These are phyloP conservation scores for Reinhardtius hippoglossoides DNA, from an alignment of 2,113 vertebrate species.

Conservation along the genomic window DNA sequence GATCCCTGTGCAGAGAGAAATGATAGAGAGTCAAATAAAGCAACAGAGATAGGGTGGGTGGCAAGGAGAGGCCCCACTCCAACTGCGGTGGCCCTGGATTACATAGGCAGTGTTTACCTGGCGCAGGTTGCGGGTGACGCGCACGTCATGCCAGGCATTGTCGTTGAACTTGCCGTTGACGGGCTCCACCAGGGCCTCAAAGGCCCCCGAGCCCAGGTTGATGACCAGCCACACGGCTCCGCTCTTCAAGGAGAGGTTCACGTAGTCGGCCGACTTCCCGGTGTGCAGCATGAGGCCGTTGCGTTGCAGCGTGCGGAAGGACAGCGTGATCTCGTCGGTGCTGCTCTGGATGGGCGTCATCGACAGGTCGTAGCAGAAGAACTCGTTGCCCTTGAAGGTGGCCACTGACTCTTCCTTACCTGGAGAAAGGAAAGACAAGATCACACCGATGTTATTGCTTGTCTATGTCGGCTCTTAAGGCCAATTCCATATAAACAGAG, in stretches of 20 bases:
- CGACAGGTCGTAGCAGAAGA: conserved; percentile 98
- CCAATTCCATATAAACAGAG: too few relatives aligned
- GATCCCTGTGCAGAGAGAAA: conserved; percentile 1
- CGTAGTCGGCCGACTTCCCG: conserved; percentile 94
- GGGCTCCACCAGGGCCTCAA: conserved; percentile 95
- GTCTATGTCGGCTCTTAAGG: background rate
- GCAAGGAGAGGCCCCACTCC: conserved; percentile 26
- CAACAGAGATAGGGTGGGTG: conserved; percentile 3
- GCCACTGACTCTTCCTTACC: conserved; percentile 94
- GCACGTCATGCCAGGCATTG: conserved; percentile 93
- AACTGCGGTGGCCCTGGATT: conserved; percentile 32
- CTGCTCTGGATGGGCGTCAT: conserved; percentile 97
- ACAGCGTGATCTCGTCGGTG: conserved; percentile 95
- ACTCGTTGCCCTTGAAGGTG: conserved; percentile 94
- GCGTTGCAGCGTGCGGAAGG: conserved; percentile 93
- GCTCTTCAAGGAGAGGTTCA: conserved; percentile 94
- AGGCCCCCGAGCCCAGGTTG: conserved; percentile 96
- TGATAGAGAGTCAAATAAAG: conserved; percentile 5
- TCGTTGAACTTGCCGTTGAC: conserved; percentile 98
- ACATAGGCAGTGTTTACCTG: conserved; percentile 86
- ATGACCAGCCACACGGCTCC: conserved; percentile 97
- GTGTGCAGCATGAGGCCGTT: conserved; percentile 97
- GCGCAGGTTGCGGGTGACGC: conserved; percentile 97
- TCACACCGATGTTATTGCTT: background rate
- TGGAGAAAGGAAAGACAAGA: conserved; percentile 48